These are phyloP conservation scores for Drosophila anceps DNA, from an alignment of 2,888 invertebrate species.

Conservation along the genomic window DNA sequence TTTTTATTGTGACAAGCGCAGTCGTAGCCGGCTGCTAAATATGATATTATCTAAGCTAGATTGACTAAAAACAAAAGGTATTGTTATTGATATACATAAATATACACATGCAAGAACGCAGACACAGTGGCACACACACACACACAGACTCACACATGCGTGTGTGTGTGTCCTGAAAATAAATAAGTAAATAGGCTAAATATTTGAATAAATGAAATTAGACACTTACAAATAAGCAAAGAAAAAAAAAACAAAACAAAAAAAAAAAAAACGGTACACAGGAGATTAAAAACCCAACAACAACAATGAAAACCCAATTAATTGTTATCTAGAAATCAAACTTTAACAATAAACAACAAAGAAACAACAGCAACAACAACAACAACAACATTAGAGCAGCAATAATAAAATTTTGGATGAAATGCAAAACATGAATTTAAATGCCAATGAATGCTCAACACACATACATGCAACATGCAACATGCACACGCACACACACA, in stretches of 20 bases:
- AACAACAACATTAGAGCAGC: constrained; percentile 6
- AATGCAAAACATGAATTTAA: constrained; percentile 47
- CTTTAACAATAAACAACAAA: constrained; percentile 22
- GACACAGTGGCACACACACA: neutral
- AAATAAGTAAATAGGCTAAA: constrained; percentile 34
- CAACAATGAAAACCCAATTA: constrained; percentile 15
- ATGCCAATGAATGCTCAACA: constrained; percentile 42
- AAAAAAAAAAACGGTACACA: constrained; percentile 49
- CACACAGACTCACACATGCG: constrained; percentile 12
- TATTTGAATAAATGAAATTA: constrained; percentile 49
- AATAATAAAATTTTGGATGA: constrained; percentile 38
- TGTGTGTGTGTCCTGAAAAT: constrained; percentile 35
- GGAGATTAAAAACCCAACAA: constrained; percentile 34
- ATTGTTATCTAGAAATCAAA: constrained; percentile 48
- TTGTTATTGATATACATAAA: constrained; percentile 52
- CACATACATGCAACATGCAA: neutral
- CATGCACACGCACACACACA: constrained; percentile 1
- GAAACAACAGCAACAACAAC: constrained; percentile 1
- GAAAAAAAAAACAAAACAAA: neutral
- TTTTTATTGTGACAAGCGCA: constrained; percentile 66
- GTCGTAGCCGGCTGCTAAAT: constrained; percentile 52
- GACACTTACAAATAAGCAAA: constrained; percentile 33
- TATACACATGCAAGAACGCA: constrained; percentile 11
- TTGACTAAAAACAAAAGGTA: constrained; percentile 33
- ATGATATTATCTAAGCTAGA: constrained; percentile 62